These are phyloP conservation scores for Ondatra zibethicus DNA, from an alignment of 2,113 vertebrate species.

Conservation along the genomic window DNA sequence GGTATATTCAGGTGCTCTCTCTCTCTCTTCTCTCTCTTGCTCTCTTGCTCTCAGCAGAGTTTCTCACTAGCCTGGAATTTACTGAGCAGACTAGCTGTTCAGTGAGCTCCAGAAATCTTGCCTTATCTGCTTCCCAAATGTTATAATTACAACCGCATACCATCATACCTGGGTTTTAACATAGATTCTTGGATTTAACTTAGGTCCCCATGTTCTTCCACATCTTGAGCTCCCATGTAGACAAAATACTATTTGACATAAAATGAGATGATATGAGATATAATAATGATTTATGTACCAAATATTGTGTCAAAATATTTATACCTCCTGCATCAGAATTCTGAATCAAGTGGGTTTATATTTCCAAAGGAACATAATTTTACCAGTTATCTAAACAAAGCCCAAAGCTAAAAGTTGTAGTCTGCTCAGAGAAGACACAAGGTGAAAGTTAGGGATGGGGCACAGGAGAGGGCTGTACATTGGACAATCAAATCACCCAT, in stretches of 20 bases:
- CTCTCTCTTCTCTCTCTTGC: too few species aligned
- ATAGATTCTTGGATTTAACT: background rate
- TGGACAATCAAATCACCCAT: too few species aligned
- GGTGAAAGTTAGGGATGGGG: background rate
- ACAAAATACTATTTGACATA: background rate
- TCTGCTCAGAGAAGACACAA: background rate
- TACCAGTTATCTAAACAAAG: background rate
- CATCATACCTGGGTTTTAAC: background rate
- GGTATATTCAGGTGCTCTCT: background rate
- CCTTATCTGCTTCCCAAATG: too few species aligned
- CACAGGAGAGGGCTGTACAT: background rate
- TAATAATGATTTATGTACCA: background rate
- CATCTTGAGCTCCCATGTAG: background rate
- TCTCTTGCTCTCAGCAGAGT: too few species aligned
- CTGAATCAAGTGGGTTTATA: background rate
- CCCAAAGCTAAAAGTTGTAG: background rate
- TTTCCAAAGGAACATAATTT: background rate
- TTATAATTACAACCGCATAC: background rate
- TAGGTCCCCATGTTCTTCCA: background rate
- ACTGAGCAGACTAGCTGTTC: background rate
- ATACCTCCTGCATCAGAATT: background rate
- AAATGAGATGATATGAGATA: background rate
- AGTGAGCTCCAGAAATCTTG: background rate
- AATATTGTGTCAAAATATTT: background rate
- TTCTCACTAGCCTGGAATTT: background rate